Conservation (phyloP, 2,113 vertebrate species). For the Cyprinodon brontotheroides region DNA sequence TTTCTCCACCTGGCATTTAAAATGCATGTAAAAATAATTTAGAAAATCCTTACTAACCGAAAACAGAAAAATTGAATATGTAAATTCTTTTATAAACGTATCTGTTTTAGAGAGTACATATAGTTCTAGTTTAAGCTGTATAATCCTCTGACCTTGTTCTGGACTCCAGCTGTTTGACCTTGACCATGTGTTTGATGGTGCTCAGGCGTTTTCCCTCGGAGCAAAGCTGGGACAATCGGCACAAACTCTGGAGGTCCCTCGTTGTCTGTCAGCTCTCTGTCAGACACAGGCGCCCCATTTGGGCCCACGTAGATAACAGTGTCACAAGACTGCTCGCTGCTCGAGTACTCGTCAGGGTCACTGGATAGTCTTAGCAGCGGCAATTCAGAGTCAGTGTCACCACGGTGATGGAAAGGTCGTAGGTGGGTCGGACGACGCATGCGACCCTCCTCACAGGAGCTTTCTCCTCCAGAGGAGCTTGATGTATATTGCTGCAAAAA, state of each 20-base stretch:
- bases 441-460: slow-evolving; percentile 96
- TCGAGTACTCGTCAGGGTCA: slow-evolving; percentile 96
- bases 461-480: slow-evolving; percentile 97
- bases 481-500: slow-evolving; percentile 88
- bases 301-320: slow-evolving; percentile 98
- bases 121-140: not conserved
- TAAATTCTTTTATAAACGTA: not conserved
- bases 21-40: not conserved
- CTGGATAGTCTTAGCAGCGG: slow-evolving; percentile 88
- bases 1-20: not conserved
- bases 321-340: slow-evolving; percentile 98
- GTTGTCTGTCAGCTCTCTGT: slow-evolving; percentile 95
- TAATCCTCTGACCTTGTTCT: slow-evolving; percentile 56
- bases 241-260: slow-evolving; percentile 97
- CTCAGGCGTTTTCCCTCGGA: slow-evolving; percentile 65
- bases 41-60: not conserved
- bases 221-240: slow-evolving; percentile 92
- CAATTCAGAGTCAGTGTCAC: slow-evolving; percentile 85
- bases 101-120: too few species aligned
- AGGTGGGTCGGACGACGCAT: slow-evolving; percentile 96
- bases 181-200: slow-evolving; percentile 51
- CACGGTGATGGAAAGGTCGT: slow-evolving; percentile 90
- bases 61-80: not conserved
- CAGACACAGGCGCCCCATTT: slow-evolving; percentile 92
- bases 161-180: slow-evolving; percentile 42